Evolutionary conservation across 2,797 vertebrate genomes (phyloP), one percentile per base, ranked within the genome.

Genomic region (Melopsittacus undulatus): DNA sequence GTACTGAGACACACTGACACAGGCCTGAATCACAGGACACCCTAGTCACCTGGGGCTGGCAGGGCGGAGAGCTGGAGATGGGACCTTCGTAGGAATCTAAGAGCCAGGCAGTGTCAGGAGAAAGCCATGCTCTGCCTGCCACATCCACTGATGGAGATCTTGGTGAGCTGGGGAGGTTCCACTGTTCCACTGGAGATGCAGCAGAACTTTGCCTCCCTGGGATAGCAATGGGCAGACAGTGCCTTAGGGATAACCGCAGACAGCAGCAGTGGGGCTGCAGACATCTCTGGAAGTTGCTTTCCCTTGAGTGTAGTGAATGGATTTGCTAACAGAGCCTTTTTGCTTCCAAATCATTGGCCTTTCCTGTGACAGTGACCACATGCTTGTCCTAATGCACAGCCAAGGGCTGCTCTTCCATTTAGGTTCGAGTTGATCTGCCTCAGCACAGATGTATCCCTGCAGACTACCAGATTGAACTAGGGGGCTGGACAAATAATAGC

Each of bases 401-500:
- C 52, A 38, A 64, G n/a, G 63, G 51, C 79, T 95, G 67, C 51
- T 80, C 13, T 51, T 62, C 13, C 79, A 6, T 42, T 27, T 27
- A 19, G 68, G 32, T 2, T 72, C 73, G 23, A 20, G 76, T 9
- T 12, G 70, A 21, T 52, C 36, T 45, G 54, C 36, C n/a, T 52
- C 2, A 11, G 67, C 13, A 2, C 49, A 52, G 83, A 57, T 34
- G 62, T 45, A n/a, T 61, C 90, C 80, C 52, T 86, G 51, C 40
- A 63, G 83, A 67, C 17, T 11, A 36, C 16, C 1, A 1, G 21
- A 40, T 49, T 2, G 2, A 89, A 42, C 3, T 0, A 7, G 32
- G 34, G 46, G 38, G 11, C 22, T 69, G 91, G 81, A 82, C 70
- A 93, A 92, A 92, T 5, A 78, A 90, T 4, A 78, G 46, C 73